Base-by-base conservation (phyloP, 2,888 invertebrate genomes). In the Brachycybe producta region DNA sequence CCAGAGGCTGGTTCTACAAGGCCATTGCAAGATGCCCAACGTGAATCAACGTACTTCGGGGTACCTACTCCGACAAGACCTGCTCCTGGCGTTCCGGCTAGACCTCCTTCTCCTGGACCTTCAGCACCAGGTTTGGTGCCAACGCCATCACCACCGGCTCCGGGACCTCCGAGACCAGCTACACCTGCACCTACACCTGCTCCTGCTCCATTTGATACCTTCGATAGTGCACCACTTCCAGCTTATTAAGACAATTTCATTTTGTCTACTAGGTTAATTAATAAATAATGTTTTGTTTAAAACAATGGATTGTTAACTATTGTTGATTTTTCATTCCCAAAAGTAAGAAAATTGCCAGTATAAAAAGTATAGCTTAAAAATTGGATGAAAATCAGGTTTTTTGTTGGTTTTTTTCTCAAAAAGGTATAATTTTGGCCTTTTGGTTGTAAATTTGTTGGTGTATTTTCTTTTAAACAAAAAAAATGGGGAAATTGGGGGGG, bases 141-240 rank as follows among this genome's bases (percentile, higher is more conserved):
- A 21, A 24, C 26, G 11, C 42, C 42, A 7, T 11, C 8, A 19
- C 8, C 8, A 13, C 42, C 7, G 24, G 39, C 39, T 17, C 42
- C 42, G 24, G 15, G 30, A 15, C 49, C 49, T 5, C 41, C 27
- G 19, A 30, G 41, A 21, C 49, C 48, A 41, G 44, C 44, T 11
- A 35, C 46, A 46, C 5, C 36, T 23, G 36, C 46, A 38, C 7
- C 23, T 3, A 46, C 38, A 38, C 47, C 47, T 13, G 24, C 8
- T 32, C 44, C 44, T 19, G 30, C 13, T 11, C 44, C 44, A 43
- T 26, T 41, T 17, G 21, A 23, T 28, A 11, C 49, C 49, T 19
- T 23, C 42, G 38, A 48, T 28, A 42, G 42, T 30, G 42, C 2
- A n/a, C 49, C 49, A 30, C 41, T 42, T 30, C 40, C 30, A 27